Conservation (phyloP, 2,113 vertebrate genomes). For the Aspiorhynchus laticeps region DNA sequence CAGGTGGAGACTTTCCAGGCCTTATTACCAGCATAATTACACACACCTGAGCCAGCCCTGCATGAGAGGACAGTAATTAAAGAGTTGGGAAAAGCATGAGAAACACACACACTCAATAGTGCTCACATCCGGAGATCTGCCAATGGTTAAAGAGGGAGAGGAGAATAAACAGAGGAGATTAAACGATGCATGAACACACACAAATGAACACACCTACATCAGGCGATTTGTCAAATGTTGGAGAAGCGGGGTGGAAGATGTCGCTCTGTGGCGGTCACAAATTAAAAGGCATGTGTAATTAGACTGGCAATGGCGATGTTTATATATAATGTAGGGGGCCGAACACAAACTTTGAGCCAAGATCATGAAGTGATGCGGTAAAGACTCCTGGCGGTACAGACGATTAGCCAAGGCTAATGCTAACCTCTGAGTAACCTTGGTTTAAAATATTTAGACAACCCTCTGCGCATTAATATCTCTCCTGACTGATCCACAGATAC, state of each 20-base stretch:
- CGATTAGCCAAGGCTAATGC: conserved; percentile 43
- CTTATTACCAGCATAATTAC: conserved; percentile 78
- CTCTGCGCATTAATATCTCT: not conserved
- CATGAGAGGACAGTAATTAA: conserved; percentile 56
- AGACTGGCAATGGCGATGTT: conserved; percentile 71
- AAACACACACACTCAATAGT: conserved; percentile 32
- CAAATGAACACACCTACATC: not conserved
- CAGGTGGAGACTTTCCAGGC: conserved; percentile 76
- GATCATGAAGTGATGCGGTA: conserved; percentile 24
- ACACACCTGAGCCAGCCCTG: conserved; percentile 72
- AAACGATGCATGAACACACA: conserved; percentile 35
- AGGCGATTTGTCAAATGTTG: conserved; percentile 19
- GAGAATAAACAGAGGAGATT: conserved; percentile 48
- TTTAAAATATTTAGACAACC: conserved; percentile 40
- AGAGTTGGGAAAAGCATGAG: conserved; percentile 50
- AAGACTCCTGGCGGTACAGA: conserved; percentile 44
- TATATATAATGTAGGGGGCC: conserved; percentile 34
- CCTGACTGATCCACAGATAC: not conserved
- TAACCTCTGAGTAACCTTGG: conserved; percentile 50
- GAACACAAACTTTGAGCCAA: conserved; percentile 43
- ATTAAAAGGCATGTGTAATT: conserved; percentile 69
- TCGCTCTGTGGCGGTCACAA: not conserved
- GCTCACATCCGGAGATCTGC: conserved; percentile 46
- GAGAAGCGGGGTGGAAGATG: conserved; percentile 35
- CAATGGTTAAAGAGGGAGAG: conserved; percentile 54